Base-by-base conservation (phyloP, 2,888 invertebrate genomes). In the Drosophila peninsularis region DNA sequence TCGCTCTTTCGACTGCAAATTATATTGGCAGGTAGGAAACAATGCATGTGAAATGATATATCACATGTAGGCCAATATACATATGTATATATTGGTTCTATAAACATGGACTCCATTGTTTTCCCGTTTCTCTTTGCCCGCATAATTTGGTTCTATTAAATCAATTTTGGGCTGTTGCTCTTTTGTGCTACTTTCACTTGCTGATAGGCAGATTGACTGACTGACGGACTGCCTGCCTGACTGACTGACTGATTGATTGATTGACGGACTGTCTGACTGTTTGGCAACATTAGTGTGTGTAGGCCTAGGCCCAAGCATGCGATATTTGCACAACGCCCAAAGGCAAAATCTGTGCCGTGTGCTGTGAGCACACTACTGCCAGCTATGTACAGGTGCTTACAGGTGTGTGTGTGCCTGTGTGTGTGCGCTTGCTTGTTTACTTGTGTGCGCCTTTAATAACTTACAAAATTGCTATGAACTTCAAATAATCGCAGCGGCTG, bases 141-240 rank as follows among this genome's bases (percentile, higher is more conserved):
- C 58, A 76, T 76, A 75, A 72, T 76, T 64, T 70, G 44, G 69
- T 66, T 66, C 75, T 79, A 80, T 85, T 88, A 88, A 88, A 83
- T 83, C 85, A 83, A 85, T 85, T 83, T 85, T 67, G 82, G 73
- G 71, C 73, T 80, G 73, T 74, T 82, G 85, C 88, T 80, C 85
- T 76, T 81, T 80, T 85, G 73, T 70, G 71, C 85, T 78, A 80
- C 63, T 78, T 87, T 82, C 68, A 66, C 72, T 73, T 30, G 49
- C 49, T 34, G 49, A 39, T 9, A 13, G 49, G 27, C 41, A 19
- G 21, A 58, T 32, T 55, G 62, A 49, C 27, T 2, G 11, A 45
- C 27, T 45, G 45, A 2, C 17, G 5, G 60, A 58, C 52, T 56
- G 81, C 55, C 65, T 54, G 68, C 37, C 60, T 42, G 53, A 30